phyloP scores from a whole-genome alignment of 2,797 vertebrate genomes.

The Falco rusticolus region DNA sequence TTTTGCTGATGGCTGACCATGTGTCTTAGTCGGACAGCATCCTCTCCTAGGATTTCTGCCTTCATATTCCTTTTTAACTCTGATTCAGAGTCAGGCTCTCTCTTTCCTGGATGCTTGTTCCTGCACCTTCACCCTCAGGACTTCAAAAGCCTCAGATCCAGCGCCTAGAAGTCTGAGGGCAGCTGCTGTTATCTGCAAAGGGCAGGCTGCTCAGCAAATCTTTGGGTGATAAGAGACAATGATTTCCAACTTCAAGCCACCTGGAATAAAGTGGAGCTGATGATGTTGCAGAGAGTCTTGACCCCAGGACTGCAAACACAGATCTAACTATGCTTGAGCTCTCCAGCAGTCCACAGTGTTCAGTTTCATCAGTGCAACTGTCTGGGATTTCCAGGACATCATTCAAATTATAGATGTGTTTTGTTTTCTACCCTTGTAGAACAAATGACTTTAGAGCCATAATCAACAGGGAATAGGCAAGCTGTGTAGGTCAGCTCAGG shows the following conservation, averaged over 20 bases:
- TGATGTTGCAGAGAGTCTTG: not conserved
- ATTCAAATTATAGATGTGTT: slow-evolving; percentile 29
- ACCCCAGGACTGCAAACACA: not conserved
- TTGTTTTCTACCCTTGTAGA: slow-evolving; percentile 26
- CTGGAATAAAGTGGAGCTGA: slow-evolving; percentile 26
- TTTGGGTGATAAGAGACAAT: not conserved
- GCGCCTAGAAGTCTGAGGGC: not conserved
- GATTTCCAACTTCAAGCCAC: slow-evolving; percentile 5
- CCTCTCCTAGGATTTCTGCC: not conserved
- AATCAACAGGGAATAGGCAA: not conserved
- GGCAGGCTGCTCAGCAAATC: slow-evolving; percentile 37
- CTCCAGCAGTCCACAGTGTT: not conserved
- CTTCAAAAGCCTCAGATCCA: slow-evolving; percentile 4
- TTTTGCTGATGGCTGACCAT: not conserved
- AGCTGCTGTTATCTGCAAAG: not conserved
- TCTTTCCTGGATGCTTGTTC: not conserved
- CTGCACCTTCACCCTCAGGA: not conserved
- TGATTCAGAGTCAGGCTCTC: not conserved
- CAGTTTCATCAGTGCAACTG: not conserved
- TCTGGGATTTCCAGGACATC: slow-evolving; percentile 21
- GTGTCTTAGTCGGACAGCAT: slow-evolving; percentile 15
- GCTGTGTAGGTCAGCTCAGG: not conserved
- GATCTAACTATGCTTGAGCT: not conserved
- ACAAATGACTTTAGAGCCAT: not conserved
- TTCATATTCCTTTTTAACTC: not conserved